These are phyloP conservation scores for Drosophila hawaiiensis DNA, from an alignment of 2,888 invertebrate genomes.

Conservation along the genomic window DNA sequence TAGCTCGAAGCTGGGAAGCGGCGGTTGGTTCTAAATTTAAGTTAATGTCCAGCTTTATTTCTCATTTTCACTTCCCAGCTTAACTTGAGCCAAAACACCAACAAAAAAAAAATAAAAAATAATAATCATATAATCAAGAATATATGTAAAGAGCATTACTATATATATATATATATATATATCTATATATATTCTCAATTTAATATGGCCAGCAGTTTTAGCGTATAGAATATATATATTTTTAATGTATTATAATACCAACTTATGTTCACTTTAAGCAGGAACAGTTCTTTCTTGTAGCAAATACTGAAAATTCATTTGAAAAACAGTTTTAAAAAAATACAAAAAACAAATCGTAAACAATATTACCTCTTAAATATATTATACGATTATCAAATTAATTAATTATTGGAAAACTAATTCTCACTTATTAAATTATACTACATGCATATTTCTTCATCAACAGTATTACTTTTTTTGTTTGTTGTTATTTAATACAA, in stretches of 20 bases:
- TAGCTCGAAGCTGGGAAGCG: slow-evolving; percentile 94
- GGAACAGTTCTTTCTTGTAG: neutral
- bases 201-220: neutral
- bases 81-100: neutral
- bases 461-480: neutral
- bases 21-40: slow-evolving; percentile 91
- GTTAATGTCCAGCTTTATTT: neutral
- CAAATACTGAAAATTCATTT: neutral
- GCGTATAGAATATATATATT: neutral
- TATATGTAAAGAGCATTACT: neutral
- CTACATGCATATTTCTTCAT: neutral
- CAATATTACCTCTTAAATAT: slow-evolving; percentile 1
- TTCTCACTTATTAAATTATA: neutral
- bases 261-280: neutral
- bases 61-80: neutral
- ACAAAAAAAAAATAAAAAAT: neutral
- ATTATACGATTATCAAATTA: neutral
- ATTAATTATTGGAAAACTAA: neutral
- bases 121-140: neutral
- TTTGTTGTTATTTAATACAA: neutral
- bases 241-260: neutral
- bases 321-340: neutral
- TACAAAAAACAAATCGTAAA: neutral
- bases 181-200: neutral
- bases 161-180: neutral